These are phyloP conservation scores for Galemys pyrenaicus DNA, from an alignment of 2,113 vertebrate genomes.

Conservation along the genomic window DNA sequence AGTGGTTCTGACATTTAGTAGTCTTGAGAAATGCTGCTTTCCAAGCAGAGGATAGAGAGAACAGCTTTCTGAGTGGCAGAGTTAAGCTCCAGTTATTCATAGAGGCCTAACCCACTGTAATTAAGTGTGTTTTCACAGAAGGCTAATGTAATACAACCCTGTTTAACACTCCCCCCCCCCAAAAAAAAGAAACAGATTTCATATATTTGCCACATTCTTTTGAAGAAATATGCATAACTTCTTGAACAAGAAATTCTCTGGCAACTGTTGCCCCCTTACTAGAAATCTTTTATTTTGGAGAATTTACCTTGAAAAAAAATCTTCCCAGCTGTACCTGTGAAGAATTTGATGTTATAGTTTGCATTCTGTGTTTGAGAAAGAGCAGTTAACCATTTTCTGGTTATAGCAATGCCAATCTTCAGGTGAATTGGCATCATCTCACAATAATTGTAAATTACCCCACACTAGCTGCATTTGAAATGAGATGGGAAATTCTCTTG, in stretches of 20 bases:
- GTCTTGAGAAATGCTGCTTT: background rate
- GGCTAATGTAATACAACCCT: background rate
- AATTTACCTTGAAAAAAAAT: background rate
- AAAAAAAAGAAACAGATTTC: background rate
- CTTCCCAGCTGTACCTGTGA: slow-evolving; percentile 42
- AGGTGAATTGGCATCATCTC: slow-evolving; percentile 40
- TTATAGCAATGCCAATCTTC: slow-evolving; percentile 51
- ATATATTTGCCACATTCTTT: background rate
- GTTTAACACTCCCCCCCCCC: background rate
- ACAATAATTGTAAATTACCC: slow-evolving; percentile 69
- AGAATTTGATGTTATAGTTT: slow-evolving; percentile 36
- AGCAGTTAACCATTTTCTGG: slow-evolving; percentile 66
- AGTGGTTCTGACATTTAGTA: background rate
- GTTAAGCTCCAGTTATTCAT: background rate
- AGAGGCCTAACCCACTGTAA: too few relatives aligned
- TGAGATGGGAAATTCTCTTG: slow-evolving; percentile 49
- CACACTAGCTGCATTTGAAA: slow-evolving; percentile 54
- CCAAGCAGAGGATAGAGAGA: background rate
- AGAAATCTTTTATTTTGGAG: background rate
- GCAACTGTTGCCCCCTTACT: background rate
- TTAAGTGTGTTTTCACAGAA: background rate
- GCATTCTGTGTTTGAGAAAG: slow-evolving; percentile 68
- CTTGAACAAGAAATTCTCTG: slow-evolving; percentile 47
- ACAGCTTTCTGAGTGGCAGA: background rate
- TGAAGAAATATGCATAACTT: background rate